phyloP scores from a whole-genome alignment of 2,888 invertebrate species.

The Aethes cnicana region DNA sequence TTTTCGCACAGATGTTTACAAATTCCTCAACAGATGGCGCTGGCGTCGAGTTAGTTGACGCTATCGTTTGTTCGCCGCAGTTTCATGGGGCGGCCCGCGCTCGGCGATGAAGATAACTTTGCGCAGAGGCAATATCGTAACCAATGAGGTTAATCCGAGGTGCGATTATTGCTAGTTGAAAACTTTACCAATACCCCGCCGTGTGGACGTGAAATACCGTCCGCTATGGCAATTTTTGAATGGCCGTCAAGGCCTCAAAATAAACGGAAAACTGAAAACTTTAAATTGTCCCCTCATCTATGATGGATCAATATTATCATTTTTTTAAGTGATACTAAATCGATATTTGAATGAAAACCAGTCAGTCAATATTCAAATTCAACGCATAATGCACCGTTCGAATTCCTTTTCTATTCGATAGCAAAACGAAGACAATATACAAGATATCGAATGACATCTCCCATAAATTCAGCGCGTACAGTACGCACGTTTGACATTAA shows the following conservation, averaged over 20 bases:
- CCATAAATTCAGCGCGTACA: slow-evolving; percentile 5
- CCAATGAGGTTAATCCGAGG: slow-evolving; percentile 94
- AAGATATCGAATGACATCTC: slow-evolving; percentile 13
- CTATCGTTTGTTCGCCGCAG: slow-evolving; percentile 41
- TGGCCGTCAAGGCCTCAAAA: slow-evolving; percentile 80
- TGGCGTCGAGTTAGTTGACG: slow-evolving; percentile 44
- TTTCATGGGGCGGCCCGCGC: neutral
- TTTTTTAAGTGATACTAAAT: too few relatives aligned
- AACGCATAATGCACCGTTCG: too few relatives aligned
- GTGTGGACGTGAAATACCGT: slow-evolving; percentile 92
- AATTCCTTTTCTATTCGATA: too few relatives aligned
- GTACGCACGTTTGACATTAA: slow-evolving; percentile 16
- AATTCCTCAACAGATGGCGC: slow-evolving; percentile 47
- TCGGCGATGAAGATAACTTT: slow-evolving; percentile 81
- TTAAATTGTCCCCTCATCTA: too few relatives aligned
- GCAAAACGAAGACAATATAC: neutral
- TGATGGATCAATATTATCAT: too few relatives aligned
- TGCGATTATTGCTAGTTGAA: slow-evolving; percentile 96
- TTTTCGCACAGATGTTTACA: slow-evolving; percentile 22
- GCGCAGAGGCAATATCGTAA: slow-evolving; percentile 95
- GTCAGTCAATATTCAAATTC: too few relatives aligned
- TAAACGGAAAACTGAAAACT: neutral
- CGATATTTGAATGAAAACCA: too few relatives aligned
- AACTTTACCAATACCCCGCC: slow-evolving; percentile 97
- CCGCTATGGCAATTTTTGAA: slow-evolving; percentile 93